Evolutionary conservation across 2,888 invertebrate species (phyloP).

Genomic region (Microctonus brassicae): DNA sequence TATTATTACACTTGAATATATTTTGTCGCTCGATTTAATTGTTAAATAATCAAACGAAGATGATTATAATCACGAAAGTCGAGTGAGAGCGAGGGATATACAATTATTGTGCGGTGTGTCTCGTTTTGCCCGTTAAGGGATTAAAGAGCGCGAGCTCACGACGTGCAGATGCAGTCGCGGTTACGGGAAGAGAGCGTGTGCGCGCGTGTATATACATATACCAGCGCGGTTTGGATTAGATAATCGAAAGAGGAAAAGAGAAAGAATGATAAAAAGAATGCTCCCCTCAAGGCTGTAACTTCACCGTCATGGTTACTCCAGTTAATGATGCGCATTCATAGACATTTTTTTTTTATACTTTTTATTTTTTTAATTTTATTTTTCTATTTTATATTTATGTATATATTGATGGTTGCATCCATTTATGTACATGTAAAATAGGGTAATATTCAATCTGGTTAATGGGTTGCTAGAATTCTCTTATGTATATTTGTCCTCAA

Average conservation of each 20-base stretch:
- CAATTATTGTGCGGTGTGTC: not conserved
- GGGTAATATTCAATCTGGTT: slow-evolving; percentile 65
- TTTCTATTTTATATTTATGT: not conserved
- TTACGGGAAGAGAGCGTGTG: slow-evolving; percentile 31
- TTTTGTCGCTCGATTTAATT: no score
- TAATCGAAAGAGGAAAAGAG: slow-evolving; percentile 31
- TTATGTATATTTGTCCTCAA: slow-evolving; percentile 54
- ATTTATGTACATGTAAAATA: slow-evolving; percentile 55
- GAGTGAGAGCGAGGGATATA: slow-evolving; percentile 3
- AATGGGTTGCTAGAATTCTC: slow-evolving; percentile 48
- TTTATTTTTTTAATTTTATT: not conserved
- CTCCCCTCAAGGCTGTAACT: slow-evolving; percentile 6
- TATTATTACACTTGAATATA: no score
- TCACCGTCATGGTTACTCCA: slow-evolving; percentile 6
- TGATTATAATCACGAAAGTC: slow-evolving; percentile 10
- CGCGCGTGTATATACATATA: not conserved
- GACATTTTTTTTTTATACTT: not conserved
- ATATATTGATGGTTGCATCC: slow-evolving; percentile 55
- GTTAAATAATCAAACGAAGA: slow-evolving; percentile 1
- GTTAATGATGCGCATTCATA: slow-evolving; percentile 14
- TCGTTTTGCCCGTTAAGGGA: slow-evolving; percentile 31
- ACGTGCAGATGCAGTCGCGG: slow-evolving; percentile 34
- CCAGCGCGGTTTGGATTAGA: slow-evolving; percentile 26
- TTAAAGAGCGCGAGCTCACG: slow-evolving; percentile 26
- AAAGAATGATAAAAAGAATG: not conserved